phyloP scores from a whole-genome alignment of 2,888 invertebrate species.

The Calameuta idolon region DNA sequence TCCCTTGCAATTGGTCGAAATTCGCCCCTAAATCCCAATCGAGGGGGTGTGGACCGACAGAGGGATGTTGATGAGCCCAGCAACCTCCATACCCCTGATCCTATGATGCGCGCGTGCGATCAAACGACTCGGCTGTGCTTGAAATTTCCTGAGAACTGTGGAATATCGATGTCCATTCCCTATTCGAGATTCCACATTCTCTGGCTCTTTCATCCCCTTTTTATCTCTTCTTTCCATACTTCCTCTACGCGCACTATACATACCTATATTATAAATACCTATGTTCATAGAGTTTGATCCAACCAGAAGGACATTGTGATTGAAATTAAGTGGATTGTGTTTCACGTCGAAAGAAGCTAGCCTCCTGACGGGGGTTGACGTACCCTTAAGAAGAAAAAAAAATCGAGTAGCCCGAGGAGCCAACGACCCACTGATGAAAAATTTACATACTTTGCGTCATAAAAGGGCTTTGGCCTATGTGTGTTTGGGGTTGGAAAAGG shows the following conservation, averaged over 20 bases:
- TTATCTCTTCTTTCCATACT: background rate
- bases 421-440: background rate
- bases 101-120: slow-evolving; percentile 51
- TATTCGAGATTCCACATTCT: background rate
- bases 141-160: slow-evolving; percentile 50
- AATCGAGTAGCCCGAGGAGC: background rate
- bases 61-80: slow-evolving; percentile 18
- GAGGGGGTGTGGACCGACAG: background rate
- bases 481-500: background rate
- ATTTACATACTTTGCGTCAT: slow-evolving; percentile 3
- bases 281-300: background rate
- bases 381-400: background rate
- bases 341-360: background rate
- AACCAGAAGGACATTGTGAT: background rate
- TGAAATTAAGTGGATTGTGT: slow-evolving; percentile 10
- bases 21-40: background rate
- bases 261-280: background rate
- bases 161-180: slow-evolving; percentile 39
- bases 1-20: slow-evolving; percentile 51
- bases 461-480: background rate
- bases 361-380: background rate
- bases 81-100: slow-evolving; percentile 40
- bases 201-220: background rate
- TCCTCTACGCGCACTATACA: background rate
- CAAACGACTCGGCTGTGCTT: slow-evolving; percentile 55